These are phyloP conservation scores for Adelognathus sp. DNA, from an alignment of 2,888 invertebrate species.

Conservation along the genomic window DNA sequence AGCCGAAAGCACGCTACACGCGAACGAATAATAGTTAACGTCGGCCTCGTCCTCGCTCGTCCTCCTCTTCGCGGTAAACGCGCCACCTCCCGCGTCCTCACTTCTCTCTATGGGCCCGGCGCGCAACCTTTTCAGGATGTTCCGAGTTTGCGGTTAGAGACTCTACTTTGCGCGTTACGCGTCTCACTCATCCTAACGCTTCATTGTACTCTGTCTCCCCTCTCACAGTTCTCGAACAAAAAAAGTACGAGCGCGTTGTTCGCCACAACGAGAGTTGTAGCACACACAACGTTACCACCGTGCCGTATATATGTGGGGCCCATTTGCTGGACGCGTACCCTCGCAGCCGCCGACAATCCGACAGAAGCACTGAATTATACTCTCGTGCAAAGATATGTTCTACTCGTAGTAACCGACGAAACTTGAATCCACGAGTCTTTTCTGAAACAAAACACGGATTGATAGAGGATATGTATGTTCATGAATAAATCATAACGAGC, in stretches of 20 bases:
- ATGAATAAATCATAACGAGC: conserved; percentile 11
- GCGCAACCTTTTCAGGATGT: not conserved
- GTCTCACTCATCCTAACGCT: too few relatives aligned
- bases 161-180: conserved; percentile 15
- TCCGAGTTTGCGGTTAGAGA: conserved; percentile 30
- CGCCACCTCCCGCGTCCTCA: not conserved
- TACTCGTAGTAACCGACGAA: conserved; percentile 7
- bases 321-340: not conserved
- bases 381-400: not conserved
- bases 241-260: conserved; percentile 2
- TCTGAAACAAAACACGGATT: conserved; percentile 14
- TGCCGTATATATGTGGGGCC: not conserved
- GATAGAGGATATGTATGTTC: not conserved
- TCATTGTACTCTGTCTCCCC: conserved; percentile 28
- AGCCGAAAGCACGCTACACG: conserved; percentile 49
- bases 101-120: too few relatives aligned
- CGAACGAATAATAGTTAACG: conserved; percentile 60
- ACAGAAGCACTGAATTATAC: conserved; percentile 17
- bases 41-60: conserved; percentile 12
- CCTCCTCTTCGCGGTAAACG: not conserved
- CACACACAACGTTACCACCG: not conserved
- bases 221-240: conserved; percentile 16
- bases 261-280: not conserved
- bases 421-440: conserved; percentile 1
- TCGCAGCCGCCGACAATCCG: not conserved